Conservation (phyloP, 2,113 vertebrate species). For the Chionis minor region DNA sequence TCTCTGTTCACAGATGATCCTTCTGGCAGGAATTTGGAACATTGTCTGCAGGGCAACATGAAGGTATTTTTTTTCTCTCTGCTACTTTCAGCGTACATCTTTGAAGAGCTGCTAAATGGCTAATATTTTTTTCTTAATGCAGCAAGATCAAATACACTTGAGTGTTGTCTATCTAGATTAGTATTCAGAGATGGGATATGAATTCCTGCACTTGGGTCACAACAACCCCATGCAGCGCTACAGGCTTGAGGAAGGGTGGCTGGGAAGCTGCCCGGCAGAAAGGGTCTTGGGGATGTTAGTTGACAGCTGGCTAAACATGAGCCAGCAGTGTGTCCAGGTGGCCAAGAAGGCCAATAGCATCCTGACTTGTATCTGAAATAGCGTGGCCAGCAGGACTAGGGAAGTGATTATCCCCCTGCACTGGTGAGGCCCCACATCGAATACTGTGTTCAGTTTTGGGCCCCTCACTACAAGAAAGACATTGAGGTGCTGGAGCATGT, state of each 20-base stretch:
- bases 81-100: neutral
- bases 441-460: neutral
- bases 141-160: neutral
- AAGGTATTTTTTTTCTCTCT: slow-evolving; percentile 72
- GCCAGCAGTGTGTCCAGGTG: neutral
- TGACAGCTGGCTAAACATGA: neutral
- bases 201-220: neutral
- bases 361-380: neutral
- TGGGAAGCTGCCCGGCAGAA: neutral
- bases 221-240: neutral
- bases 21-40: slow-evolving; percentile 84
- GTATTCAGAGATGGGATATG: neutral
- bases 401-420: neutral
- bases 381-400: neutral
- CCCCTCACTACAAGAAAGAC: neutral
- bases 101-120: neutral
- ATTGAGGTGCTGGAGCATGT: rapidly evolving
- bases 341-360: neutral
- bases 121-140: neutral
- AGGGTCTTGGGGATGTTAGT: neutral
- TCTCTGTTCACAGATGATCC: slow-evolving; percentile 88
- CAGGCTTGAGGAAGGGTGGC: neutral
- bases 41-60: slow-evolving; percentile 82
- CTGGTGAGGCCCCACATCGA: rapidly evolving
- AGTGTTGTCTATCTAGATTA: neutral